phyloP scores from a whole-genome alignment of 2,113 vertebrate species.

The Phyllostomus discolor region DNA sequence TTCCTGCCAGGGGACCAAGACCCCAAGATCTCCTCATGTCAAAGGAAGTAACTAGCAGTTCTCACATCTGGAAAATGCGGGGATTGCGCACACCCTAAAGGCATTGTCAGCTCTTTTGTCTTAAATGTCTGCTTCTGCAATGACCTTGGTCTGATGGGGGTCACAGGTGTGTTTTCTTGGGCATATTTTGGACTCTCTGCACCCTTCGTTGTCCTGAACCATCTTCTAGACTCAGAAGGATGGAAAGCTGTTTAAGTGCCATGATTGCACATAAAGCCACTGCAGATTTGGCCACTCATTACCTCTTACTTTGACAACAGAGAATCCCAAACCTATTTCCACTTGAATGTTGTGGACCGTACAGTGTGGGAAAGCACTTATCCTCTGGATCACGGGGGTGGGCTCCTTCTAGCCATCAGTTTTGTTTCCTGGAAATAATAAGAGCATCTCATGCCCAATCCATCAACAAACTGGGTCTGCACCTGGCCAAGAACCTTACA shows the following conservation, averaged over 20 bases:
- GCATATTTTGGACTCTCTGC: not conserved
- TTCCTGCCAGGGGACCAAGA: not conserved
- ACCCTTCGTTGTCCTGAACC: not conserved
- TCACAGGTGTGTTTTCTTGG: not conserved
- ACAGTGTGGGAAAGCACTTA: not conserved
- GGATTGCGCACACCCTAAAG: not conserved
- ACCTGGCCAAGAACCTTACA: not conserved
- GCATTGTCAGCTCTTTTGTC: not conserved
- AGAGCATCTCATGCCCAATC: not conserved
- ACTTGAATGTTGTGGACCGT: not conserved
- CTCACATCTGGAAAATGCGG: not conserved
- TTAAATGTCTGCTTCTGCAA: not conserved
- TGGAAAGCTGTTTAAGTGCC: not conserved
- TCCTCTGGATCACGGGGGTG: not conserved
- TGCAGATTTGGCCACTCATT: not conserved
- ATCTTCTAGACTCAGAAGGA: not conserved
- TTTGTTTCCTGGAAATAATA: not conserved
- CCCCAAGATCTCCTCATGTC: not conserved
- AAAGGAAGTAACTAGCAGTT: not conserved
- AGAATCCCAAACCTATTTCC: not conserved
- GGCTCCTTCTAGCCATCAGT: not conserved
- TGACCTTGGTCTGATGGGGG: not conserved
- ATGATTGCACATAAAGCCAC: not conserved
- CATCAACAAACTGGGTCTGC: not conserved
- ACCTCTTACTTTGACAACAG: not conserved